These are phyloP conservation scores for Rhea americana DNA, from an alignment of 2,113 vertebrate species.

Conservation along the genomic window DNA sequence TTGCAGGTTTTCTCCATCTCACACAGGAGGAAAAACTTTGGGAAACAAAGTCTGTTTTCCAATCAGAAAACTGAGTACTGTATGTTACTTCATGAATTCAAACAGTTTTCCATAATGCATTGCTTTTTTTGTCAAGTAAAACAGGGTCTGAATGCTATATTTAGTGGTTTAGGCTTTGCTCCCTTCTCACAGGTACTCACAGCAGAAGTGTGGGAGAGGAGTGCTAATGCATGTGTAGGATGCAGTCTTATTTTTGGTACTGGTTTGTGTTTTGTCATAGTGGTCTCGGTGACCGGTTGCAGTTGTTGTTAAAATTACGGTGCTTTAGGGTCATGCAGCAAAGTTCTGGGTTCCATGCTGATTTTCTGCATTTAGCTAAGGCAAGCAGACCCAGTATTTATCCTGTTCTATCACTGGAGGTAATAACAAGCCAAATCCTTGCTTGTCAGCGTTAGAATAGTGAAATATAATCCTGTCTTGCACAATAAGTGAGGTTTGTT, in stretches of 20 bases:
- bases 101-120: not conserved
- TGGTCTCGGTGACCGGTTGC: not conserved
- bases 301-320: not conserved
- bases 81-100: not conserved
- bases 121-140: not conserved
- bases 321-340: not conserved
- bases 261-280: not conserved
- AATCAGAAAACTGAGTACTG: not conserved
- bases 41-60: not conserved
- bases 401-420: accelerated
- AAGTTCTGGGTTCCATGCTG: not conserved
- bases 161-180: not conserved
- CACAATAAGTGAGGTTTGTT: not conserved
- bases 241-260: not conserved
- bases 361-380: not conserved
- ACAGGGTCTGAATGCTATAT: not conserved
- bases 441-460: not conserved
- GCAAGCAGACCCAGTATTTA: not conserved
- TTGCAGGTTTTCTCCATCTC: not conserved
- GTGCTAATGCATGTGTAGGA: not conserved
- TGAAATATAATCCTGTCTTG: not conserved
- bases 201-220: not conserved
- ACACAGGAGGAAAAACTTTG: not conserved
- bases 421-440: not conserved
- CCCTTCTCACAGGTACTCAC: not conserved